Evolutionary conservation across 2,888 invertebrate species (phyloP), one percentile per base, ranked within the genome.

Genomic region (Tetragonula carbonaria): DNA sequence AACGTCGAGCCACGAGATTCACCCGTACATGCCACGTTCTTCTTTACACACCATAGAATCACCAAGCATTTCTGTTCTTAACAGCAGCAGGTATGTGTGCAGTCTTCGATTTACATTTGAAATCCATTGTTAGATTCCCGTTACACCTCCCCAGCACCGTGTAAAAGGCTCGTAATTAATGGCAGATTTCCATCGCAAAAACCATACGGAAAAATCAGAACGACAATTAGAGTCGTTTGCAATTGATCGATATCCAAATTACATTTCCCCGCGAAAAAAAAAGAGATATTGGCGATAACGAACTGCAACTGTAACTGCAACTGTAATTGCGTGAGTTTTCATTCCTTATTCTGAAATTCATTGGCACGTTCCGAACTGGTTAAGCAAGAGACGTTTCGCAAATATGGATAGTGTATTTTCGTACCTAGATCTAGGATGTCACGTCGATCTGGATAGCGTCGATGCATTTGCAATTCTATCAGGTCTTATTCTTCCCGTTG

Each of bases 141-240:
- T 38, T 33, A 16, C 38, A n/a, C n/a, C n/a, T n/a, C 28, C 66
- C 81, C 21, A 16, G n/a, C 14, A 53, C 75, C 66, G 70, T 76
- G 76, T 83, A 23, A 73, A 75, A 82, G 59, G 18, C 11, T 14
- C 16, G 5, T 57, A 67, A 8, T 8, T 8, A 45, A 45, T 14
- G 63, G 68, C 45, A 55, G 38, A 80, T 85, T 71, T 80, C 28
- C 59, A 74, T 80, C 50, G 16, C 38, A 63, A 28, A 82, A 79
- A 67, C 55, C 55, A 72, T 18, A 21, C 21, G 5, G 45, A 4
- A 14, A 14, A 50, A 67, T 23, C n/a, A 28, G 3, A 65, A 72
- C 16, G 14, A 63, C 5, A 21, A 67, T 67, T 38, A 3, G 55
- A 55, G 21, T n/a, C 18, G 8, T 53, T 28, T 45, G 13, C 45